phyloP scores from a whole-genome alignment of 1,140 invertebrate genomes.

The Nomia melanderi region DNA sequence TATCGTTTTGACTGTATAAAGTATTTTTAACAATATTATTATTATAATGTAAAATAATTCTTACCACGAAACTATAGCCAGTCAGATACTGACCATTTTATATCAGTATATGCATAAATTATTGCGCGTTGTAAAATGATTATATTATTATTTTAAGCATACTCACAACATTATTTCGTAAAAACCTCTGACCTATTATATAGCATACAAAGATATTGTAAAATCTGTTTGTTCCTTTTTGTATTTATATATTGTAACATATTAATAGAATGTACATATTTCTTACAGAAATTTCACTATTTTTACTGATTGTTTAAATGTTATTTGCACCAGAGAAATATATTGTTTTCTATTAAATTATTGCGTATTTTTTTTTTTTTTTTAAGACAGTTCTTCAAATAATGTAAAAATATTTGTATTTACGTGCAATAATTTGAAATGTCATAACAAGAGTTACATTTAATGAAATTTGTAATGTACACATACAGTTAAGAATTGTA shows the following conservation, averaged over 20 bases:
- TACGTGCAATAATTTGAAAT: not conserved
- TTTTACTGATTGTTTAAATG: conserved; percentile 27
- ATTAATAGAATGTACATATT: conserved; percentile 29
- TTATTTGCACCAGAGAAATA: conserved; percentile 14
- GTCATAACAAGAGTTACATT: not conserved
- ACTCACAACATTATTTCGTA: not conserved
- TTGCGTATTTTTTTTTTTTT: conserved; percentile 1
- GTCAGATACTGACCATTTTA: not conserved
- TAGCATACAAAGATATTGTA: not conserved
- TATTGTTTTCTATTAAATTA: conserved; percentile 38
- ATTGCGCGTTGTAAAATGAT: not conserved
- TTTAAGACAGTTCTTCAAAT: not conserved
- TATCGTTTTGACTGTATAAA: not conserved
- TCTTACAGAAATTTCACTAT: conserved; percentile 20
- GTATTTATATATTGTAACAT: conserved; percentile 14
- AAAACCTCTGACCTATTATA: not conserved
- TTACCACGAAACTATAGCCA: not conserved
- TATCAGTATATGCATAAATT: not conserved
- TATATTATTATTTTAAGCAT: conserved; percentile 4
- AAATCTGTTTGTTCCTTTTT: conserved; percentile 28
- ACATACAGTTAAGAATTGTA: not conserved
- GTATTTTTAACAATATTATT: not conserved
- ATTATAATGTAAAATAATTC: not conserved
- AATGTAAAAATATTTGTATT: not conserved
- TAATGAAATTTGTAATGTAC: not conserved